These are phyloP conservation scores for Scrobipalpa atriplicella DNA, from an alignment of 2,888 invertebrate genomes.

Conservation along the genomic window DNA sequence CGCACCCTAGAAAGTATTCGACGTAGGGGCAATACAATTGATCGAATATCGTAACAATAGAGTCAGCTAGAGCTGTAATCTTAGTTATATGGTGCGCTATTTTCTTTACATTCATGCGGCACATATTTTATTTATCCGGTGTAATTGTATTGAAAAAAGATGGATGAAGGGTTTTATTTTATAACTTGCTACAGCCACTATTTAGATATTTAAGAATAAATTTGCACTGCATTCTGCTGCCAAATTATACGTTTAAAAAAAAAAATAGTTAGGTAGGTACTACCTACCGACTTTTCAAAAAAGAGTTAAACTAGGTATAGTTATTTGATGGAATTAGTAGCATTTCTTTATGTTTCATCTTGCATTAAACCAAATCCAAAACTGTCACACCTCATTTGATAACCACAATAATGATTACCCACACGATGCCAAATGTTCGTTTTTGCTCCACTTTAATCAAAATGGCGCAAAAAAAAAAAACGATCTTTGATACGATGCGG, in stretches of 20 bases:
- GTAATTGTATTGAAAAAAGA: slow-evolving; percentile 2
- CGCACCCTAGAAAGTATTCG: slow-evolving; percentile 55
- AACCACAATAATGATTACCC: slow-evolving; percentile 8
- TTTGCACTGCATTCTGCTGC: too few species aligned
- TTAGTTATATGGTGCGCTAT: slow-evolving; percentile 15
- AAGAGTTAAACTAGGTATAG: too few species aligned
- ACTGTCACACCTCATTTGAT: slow-evolving; percentile 6
- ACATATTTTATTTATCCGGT: not conserved
- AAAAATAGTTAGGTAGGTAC: too few species aligned
- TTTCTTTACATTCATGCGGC: not conserved
- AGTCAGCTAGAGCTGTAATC: slow-evolving; percentile 24
- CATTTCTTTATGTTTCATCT: not conserved
- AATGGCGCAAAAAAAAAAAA: slow-evolving; percentile 35
- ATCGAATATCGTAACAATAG: slow-evolving; percentile 46
- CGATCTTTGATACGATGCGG: slow-evolving; percentile 60
- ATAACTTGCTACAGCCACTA: too few species aligned
- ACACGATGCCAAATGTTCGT: slow-evolving; percentile 10
- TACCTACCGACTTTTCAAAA: too few species aligned
- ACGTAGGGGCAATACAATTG: slow-evolving; percentile 58
- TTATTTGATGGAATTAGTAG: too few species aligned
- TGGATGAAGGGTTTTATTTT: too few species aligned
- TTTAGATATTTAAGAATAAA: too few species aligned
- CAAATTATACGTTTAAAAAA: too few species aligned
- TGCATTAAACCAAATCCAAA: not conserved
- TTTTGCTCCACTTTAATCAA: slow-evolving; percentile 28